Conservation (phyloP, 92 coral and sea anemone genomes). For the Metridium senile region DNA sequence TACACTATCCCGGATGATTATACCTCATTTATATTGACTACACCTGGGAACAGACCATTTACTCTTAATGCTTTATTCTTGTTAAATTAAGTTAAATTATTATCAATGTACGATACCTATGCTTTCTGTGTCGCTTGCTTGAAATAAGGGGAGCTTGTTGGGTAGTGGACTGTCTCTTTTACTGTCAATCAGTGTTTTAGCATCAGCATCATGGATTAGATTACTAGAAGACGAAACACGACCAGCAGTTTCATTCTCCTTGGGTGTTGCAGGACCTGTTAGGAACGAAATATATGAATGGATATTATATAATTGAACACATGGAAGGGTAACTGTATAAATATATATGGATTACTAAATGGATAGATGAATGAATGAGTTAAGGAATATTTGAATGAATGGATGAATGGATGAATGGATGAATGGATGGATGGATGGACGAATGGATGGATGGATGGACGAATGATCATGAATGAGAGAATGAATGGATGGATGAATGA, state of each 20-base stretch:
- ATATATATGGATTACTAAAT: neutral
- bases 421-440: too few relatives aligned
- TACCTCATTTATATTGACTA: too few relatives aligned
- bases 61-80: too few relatives aligned
- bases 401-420: neutral
- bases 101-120: constrained; percentile 1
- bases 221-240: constrained; percentile 47
- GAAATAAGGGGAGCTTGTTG: constrained; percentile 6
- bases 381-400: neutral
- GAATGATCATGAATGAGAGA: too few relatives aligned
- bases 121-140: constrained; percentile 70
- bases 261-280: constrained; percentile 69
- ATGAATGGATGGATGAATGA: too few relatives aligned
- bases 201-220: constrained; percentile 38
- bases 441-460: too few relatives aligned
- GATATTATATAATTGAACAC: neutral
- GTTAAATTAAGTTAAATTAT: neutral
- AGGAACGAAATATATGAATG: neutral
- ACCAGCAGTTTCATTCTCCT: constrained; percentile 73
- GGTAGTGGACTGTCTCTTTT: constrained; percentile 27
- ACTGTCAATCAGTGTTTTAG: constrained; percentile 11
- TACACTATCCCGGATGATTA: too few relatives aligned
- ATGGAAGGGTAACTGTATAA: neutral
- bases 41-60: too few relatives aligned
- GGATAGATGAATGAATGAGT: neutral